These are phyloP conservation scores for Nesogale talazaci DNA, from an alignment of 2,113 vertebrate species.

Conservation along the genomic window DNA sequence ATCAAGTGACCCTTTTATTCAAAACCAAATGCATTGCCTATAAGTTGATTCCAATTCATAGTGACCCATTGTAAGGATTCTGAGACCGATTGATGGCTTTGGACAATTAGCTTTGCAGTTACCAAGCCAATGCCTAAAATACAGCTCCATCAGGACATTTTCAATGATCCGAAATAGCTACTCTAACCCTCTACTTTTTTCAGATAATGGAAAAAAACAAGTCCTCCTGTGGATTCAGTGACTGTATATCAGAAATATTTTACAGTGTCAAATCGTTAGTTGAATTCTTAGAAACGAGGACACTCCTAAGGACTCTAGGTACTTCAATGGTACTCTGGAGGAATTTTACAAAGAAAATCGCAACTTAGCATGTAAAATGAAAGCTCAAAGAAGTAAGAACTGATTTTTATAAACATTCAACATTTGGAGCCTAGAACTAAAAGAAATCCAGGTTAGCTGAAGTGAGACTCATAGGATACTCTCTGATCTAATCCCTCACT, in stretches of 20 bases:
- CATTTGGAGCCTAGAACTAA: not conserved
- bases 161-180: not conserved
- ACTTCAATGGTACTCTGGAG: not conserved
- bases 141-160: too few species aligned
- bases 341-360: slow-evolving; percentile 14
- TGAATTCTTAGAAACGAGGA: not conserved
- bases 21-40: not conserved
- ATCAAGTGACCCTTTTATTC: not conserved
- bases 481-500: not conserved
- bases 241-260: not conserved
- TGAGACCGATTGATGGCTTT: too few species aligned
- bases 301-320: not conserved
- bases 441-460: not conserved
- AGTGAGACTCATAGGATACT: not conserved
- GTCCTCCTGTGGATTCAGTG: not conserved
- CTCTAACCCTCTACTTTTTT: not conserved
- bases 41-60: too few species aligned
- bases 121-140: too few species aligned
- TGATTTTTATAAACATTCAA: not conserved
- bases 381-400: not conserved
- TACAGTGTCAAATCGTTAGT: not conserved
- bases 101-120: too few species aligned
- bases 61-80: too few species aligned
- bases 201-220: not conserved
- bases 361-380: not conserved